Evolutionary conservation across 2,797 vertebrate species (phyloP).

Genomic region (Ctenosaura bakeri): DNA sequence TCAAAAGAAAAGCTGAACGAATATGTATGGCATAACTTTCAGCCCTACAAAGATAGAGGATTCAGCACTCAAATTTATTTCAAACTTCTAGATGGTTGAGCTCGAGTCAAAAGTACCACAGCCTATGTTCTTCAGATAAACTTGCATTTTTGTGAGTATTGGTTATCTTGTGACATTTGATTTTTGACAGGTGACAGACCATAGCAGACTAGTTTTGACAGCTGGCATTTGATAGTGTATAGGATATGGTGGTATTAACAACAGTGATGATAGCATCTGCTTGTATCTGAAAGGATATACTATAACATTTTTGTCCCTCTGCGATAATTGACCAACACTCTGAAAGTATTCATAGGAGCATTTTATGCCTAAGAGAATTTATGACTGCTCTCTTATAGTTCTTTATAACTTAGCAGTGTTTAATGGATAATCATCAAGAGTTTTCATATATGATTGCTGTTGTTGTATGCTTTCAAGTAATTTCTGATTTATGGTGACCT

Average conservation of each 20-base stretch:
- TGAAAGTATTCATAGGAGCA: background rate
- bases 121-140: background rate
- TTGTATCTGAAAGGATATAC: too few species aligned
- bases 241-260: constrained; percentile 8
- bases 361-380: background rate
- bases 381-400: background rate
- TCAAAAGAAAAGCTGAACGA: background rate
- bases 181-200: background rate
- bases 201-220: background rate
- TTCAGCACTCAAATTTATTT: background rate
- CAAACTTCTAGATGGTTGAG: background rate
- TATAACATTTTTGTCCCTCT: too few species aligned
- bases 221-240: background rate
- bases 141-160: background rate
- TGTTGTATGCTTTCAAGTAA: too few species aligned
- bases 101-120: too few species aligned
- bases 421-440: background rate
- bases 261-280: too few species aligned
- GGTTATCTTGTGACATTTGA: background rate
- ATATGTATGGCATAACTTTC: too few species aligned
- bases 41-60: constrained; percentile 14
- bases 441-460: background rate
- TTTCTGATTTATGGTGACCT: too few species aligned
- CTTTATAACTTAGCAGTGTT: background rate
- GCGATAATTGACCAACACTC: too few species aligned